Evolutionary conservation across 2,888 invertebrate genomes (phyloP).

Genomic region (Polylopha cassiicola): DNA sequence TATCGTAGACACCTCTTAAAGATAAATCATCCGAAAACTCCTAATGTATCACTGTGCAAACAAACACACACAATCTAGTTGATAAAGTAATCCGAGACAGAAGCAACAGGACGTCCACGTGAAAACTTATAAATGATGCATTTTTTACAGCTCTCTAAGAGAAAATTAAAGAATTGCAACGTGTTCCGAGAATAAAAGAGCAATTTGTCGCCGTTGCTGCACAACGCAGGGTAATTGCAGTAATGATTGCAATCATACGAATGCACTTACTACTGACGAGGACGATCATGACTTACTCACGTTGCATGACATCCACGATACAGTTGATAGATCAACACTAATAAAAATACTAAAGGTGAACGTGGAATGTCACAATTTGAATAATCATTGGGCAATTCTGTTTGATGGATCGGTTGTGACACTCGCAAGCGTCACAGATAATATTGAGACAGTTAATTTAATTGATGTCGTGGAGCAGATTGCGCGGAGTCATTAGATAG

Average conservation of each 20-base stretch:
- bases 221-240: conserved; percentile 36
- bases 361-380: conserved; percentile 9
- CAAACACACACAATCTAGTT: no score
- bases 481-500: no score
- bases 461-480: no score
- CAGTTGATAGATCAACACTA: conserved; percentile 18
- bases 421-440: no score
- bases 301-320: conserved; percentile 13
- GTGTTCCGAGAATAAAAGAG: conserved; percentile 38
- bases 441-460: no score
- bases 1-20: no score
- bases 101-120: no score
- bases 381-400: conserved; percentile 15
- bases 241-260: conserved; percentile 35
- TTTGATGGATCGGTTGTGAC: conserved; percentile 16
- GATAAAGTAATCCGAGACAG: background rate
- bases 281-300: conserved; percentile 8
- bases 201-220: conserved; percentile 31
- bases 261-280: conserved; percentile 1
- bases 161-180: conserved; percentile 34
- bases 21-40: no score
- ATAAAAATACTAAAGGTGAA: conserved; percentile 14
- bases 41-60: no score
- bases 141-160: conserved; percentile 26
- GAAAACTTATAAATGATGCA: conserved; percentile 1